Evolutionary conservation across 2,797 vertebrate species (phyloP).

Genomic region (Micromesistius poutassou): DNA sequence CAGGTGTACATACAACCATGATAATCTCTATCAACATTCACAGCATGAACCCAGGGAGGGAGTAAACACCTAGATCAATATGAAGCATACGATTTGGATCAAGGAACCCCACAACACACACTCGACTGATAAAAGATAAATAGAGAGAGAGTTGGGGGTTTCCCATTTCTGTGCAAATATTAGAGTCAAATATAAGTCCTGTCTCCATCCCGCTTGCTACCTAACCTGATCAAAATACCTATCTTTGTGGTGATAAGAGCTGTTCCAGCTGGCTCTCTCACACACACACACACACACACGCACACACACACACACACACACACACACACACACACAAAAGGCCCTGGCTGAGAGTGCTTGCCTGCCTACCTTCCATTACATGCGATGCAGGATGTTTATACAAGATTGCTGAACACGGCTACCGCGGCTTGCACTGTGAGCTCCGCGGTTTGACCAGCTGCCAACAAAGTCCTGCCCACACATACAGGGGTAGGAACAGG

Average conservation of each 20-base stretch:
- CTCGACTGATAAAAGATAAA: not conserved
- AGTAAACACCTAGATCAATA: not conserved
- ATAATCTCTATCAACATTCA: not conserved
- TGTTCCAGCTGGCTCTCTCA: not conserved
- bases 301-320: not conserved
- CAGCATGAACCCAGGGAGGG: not conserved
- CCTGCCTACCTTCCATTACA: not conserved
- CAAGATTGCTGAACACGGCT: not conserved
- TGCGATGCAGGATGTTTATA: not conserved
- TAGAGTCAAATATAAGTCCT: not conserved
- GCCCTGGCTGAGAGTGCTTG: not conserved
- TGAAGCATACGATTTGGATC: not conserved
- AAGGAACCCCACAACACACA: not conserved
- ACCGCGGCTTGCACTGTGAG: not conserved
- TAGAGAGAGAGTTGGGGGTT: not conserved
- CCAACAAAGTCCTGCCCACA: not conserved
- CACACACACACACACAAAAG: not conserved
- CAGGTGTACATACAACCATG: not conserved
- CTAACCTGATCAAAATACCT: slow-evolving; percentile 1
- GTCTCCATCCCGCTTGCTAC: not conserved
- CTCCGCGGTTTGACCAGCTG: not conserved
- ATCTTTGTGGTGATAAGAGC: not conserved
- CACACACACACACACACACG: not conserved
- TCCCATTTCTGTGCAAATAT: slow-evolving; percentile 1
- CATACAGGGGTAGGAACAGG: not conserved